Evolutionary conservation across 1,140 invertebrate genomes (phyloP).

Genomic region (Aporrectodea caliginosa): DNA sequence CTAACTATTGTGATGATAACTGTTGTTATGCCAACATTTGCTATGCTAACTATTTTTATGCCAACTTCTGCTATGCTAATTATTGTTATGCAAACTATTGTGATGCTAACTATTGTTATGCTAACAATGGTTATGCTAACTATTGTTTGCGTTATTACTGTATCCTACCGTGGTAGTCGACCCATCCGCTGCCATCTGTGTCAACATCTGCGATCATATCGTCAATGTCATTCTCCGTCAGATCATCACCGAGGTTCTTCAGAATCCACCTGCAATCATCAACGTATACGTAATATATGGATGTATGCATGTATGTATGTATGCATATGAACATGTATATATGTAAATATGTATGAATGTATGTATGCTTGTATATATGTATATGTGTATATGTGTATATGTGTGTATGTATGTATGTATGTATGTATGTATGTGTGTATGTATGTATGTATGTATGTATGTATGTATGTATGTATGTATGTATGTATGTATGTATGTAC

Average conservation of each 20-base stretch:
- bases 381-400: constrained; percentile 6
- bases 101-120: not conserved
- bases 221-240: constrained; percentile 56
- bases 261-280: constrained; percentile 51
- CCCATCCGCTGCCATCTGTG: constrained; percentile 55
- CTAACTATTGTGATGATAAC: too few species aligned
- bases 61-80: too few species aligned
- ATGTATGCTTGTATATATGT: constrained; percentile 8
- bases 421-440: constrained; percentile 10
- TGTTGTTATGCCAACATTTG: too few species aligned
- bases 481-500: too few species aligned
- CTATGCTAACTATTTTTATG: too few species aligned
- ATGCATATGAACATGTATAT: too few species aligned
- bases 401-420: constrained; percentile 8
- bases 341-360: too few species aligned
- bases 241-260: constrained; percentile 52
- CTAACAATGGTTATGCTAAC: not conserved
- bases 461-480: constrained; percentile 9
- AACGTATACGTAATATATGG: too few species aligned
- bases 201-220: constrained; percentile 57
- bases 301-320: too few species aligned
- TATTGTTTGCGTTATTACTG: not conserved
- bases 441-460: constrained; percentile 10
- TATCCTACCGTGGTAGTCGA: constrained; percentile 56
- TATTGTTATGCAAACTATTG: not conserved